Evolutionary conservation across 2,797 vertebrate genomes (phyloP).

Genomic region (Spheniscus humboldti): DNA sequence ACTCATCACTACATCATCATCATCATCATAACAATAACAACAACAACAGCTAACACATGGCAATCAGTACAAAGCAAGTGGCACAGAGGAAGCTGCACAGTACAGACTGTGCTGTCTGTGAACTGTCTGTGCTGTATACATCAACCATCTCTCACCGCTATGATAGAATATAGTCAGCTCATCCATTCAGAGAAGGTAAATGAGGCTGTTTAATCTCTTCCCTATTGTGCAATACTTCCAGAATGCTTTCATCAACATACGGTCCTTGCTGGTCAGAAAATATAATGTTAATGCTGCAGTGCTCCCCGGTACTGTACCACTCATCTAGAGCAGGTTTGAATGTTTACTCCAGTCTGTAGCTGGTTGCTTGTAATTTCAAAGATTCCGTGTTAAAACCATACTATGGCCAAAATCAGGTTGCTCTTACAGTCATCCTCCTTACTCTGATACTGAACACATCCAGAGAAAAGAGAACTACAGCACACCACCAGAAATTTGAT

Average conservation of each 20-base stretch:
- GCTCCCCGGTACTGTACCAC: background rate
- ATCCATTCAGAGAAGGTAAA: background rate
- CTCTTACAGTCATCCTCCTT: background rate
- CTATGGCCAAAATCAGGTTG: background rate
- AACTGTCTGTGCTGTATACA: background rate
- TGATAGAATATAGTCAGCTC: background rate
- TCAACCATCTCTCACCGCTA: background rate
- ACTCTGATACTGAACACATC: background rate
- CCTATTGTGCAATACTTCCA: background rate
- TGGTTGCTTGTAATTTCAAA: background rate
- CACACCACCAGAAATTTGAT: background rate
- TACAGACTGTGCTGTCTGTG: background rate
- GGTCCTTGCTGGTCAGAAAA: background rate
- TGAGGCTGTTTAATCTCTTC: background rate
- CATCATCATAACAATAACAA: background rate
- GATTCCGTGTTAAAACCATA: background rate
- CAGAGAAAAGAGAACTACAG: background rate
- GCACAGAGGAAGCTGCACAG: background rate
- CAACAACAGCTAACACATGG: background rate
- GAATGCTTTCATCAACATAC: background rate
- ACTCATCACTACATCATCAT: background rate
- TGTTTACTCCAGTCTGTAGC: background rate
- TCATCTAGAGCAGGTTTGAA: background rate
- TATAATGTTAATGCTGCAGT: background rate
- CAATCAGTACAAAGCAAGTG: background rate